These are phyloP conservation scores for Caenorhabditis inopinata DNA, from an alignment of 1,140 invertebrate species.

Conservation along the genomic window DNA sequence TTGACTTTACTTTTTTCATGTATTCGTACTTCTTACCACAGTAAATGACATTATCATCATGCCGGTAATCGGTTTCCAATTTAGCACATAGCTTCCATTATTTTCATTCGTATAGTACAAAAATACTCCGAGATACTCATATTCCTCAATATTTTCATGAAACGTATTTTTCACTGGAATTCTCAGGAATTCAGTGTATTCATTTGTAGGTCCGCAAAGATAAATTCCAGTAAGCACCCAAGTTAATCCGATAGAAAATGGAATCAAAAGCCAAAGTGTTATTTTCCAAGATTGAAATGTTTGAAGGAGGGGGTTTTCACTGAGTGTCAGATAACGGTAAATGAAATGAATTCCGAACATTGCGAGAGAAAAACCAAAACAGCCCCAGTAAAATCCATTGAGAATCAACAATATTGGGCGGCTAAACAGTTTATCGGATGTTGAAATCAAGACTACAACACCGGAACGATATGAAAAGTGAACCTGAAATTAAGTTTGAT, in stretches of 20 bases:
- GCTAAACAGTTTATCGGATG: background rate
- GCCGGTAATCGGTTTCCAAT: too few relatives aligned
- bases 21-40: background rate
- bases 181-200: background rate
- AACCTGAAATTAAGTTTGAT: too few relatives aligned
- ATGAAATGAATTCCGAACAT: background rate
- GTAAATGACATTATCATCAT: background rate
- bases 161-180: background rate
- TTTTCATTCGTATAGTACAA: background rate
- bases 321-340: background rate
- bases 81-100: too few relatives aligned
- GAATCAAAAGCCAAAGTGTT: background rate
- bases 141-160: background rate
- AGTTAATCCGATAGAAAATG: background rate
- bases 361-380: background rate
- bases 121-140: background rate
- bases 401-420: background rate
- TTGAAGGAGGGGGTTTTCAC: background rate
- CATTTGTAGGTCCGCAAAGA: background rate
- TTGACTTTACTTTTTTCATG: too few relatives aligned
- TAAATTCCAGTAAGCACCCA: background rate
- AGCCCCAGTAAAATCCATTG: background rate
- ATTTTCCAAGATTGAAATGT: background rate
- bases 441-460: background rate
- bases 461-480: background rate